phyloP scores from a whole-genome alignment of 1,140 invertebrate species.

The Platyscapa corneri region DNA sequence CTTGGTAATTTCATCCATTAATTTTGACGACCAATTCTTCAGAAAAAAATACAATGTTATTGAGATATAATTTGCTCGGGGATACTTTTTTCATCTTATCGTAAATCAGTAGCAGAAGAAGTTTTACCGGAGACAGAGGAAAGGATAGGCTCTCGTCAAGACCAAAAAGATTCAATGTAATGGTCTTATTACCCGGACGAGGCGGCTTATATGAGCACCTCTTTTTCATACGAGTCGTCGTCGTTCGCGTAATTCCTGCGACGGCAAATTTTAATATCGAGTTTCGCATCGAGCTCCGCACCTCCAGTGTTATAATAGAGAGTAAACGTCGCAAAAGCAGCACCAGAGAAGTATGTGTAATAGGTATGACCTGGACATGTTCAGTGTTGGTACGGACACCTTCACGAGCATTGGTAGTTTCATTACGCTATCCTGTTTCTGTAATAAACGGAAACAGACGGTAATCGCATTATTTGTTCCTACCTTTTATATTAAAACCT shows the following conservation, averaged over 20 bases:
- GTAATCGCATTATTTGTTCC: constrained; percentile 76
- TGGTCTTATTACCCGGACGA: constrained; percentile 68
- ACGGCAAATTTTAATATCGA: constrained; percentile 71
- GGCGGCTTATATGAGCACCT: constrained; percentile 59
- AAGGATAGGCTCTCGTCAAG: background rate
- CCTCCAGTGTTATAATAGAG: constrained; percentile 21
- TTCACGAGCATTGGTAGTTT: constrained; percentile 23
- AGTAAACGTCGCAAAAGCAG: constrained; percentile 48
- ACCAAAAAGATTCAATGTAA: constrained; percentile 63
- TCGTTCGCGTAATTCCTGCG: constrained; percentile 63
- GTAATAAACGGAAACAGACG: constrained; percentile 76
- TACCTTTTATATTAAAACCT: constrained; percentile 67
- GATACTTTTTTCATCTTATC: background rate
- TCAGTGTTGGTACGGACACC: background rate
- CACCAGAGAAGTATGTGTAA: constrained; percentile 41
- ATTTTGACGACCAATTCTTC: no score
- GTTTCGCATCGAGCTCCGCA: constrained; percentile 69
- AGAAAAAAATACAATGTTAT: no score
- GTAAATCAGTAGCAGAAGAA: constrained; percentile 8
- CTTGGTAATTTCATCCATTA: no score
- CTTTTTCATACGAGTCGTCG: constrained; percentile 57
- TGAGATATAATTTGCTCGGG: background rate
- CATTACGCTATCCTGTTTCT: constrained; percentile 73
- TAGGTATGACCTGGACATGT: background rate
- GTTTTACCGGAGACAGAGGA: background rate